Evolutionary conservation across 2,888 invertebrate genomes (phyloP).

Genomic region (Tipula vernalis): DNA sequence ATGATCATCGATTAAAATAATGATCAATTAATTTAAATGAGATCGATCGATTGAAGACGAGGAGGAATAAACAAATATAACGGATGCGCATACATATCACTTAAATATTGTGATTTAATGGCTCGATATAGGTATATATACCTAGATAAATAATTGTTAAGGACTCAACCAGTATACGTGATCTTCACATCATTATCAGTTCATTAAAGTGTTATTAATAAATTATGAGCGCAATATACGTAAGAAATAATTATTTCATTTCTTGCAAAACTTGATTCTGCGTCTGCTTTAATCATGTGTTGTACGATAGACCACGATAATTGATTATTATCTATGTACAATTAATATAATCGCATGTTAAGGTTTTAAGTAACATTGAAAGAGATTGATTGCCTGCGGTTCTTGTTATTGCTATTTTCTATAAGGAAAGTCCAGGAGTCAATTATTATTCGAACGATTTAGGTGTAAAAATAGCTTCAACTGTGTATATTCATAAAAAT

Average conservation of each 20-base stretch:
- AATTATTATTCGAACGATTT: too few species aligned
- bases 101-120: background rate
- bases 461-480: too few species aligned
- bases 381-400: background rate
- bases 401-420: too few species aligned
- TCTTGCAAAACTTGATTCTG: background rate
- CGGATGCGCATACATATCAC: background rate
- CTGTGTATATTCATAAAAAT: too few species aligned
- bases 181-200: slow-evolving; percentile 4
- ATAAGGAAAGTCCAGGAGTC: too few species aligned
- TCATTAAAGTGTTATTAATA: background rate
- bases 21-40: background rate
- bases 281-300: background rate
- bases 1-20: background rate
- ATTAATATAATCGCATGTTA: background rate
- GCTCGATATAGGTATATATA: background rate
- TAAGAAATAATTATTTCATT: background rate
- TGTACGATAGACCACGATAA: background rate
- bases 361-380: background rate
- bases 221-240: background rate
- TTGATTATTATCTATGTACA: background rate
- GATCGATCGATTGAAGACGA: background rate
- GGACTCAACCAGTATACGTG: background rate
- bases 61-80: background rate
- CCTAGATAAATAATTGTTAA: background rate